A percentile compares a stretch with the other conserved stretches of the same genome.
These are phyloP conservation scores for Lepidostoma basale DNA, from an alignment of 1,140 invertebrate genomes.

Conservation along the genomic window DNA sequence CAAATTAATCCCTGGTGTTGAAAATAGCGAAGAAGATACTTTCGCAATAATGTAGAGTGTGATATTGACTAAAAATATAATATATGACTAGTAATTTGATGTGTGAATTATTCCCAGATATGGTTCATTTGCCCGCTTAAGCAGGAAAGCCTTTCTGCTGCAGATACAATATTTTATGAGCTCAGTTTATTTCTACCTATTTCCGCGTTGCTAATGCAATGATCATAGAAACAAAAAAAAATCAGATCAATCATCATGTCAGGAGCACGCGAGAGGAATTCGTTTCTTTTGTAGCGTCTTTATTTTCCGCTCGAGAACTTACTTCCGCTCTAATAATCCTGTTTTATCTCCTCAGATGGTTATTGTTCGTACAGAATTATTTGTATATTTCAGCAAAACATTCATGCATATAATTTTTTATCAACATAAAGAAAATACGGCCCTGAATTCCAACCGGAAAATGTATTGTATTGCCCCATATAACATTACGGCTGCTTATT, in stretches of 20 bases:
- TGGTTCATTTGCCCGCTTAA: background rate
- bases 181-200: background rate
- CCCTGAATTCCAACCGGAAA: no score
- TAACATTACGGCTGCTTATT: no score
- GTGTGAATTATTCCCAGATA: background rate
- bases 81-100: no score
- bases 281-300: background rate
- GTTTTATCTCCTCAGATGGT: background rate
- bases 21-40: no score
- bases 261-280: background rate
- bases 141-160: background rate
- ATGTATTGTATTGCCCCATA: no score
- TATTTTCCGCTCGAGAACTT: background rate
- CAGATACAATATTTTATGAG: background rate
- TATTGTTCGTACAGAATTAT: no score
- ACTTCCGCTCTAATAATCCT: background rate
- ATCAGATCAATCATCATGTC: slow-evolving; percentile 12
- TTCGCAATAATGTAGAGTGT: no score
- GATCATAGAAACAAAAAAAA: slow-evolving; percentile 8
- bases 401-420: no score
- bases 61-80: no score
- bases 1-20: no score
- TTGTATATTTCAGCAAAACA: no score
- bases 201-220: background rate
- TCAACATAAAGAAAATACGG: no score